Evolutionary conservation across 2,113 vertebrate genomes (phyloP), one percentile per base, ranked within the genome.

Genomic region (Datnioides undecimradiatus): DNA sequence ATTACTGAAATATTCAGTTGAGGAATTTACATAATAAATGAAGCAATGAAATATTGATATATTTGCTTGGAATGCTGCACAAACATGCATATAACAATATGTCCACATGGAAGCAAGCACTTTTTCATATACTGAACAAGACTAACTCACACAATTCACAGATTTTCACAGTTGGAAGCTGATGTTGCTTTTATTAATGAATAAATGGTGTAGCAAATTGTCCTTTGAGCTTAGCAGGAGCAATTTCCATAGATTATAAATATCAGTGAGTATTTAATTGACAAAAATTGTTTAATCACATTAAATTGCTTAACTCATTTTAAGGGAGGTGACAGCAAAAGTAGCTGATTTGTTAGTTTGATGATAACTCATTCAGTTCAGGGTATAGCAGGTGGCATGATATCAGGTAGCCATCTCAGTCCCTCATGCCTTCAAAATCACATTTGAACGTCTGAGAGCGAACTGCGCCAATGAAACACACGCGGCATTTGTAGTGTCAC

Each of bases 21-120:
- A 92, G 59, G 88, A 91, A 92, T 93, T 94, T 93, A 87, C 93
- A 94, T 94, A 93, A 93, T 91, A 90, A 93, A 94, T 94, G 87
- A 94, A 82, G 71, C 62, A 70, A 91, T 94, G 77, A 92, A 93
- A 93, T 91, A 93, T 94, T 93, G 82, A 93, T 92, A 84, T 82
- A 89, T 92, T 90, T 92, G 76, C 89, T 88, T 52, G n/a, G 57
- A 73, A 82, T 80, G 43, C 54, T 71, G 66, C 57, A 68, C 78
- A 87, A 88, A 88, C 85, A 87, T 73, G 70, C 82, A 75, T 85
- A 58, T 80, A 49, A 88, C 87, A 84, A 77, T 87, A 69, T 77
- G 63, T 87, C 76, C 73, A 77, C 57, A 73, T 19, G 54, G 55
- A 84, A 74, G 52, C n/a, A 43, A 67, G 17, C 13, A 4, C 31